A percentile compares a stretch with the other conserved stretches of the same genome.
Evolutionary conservation across 2,888 invertebrate species (phyloP).

Genomic region (Lycocerus yunnanus): DNA sequence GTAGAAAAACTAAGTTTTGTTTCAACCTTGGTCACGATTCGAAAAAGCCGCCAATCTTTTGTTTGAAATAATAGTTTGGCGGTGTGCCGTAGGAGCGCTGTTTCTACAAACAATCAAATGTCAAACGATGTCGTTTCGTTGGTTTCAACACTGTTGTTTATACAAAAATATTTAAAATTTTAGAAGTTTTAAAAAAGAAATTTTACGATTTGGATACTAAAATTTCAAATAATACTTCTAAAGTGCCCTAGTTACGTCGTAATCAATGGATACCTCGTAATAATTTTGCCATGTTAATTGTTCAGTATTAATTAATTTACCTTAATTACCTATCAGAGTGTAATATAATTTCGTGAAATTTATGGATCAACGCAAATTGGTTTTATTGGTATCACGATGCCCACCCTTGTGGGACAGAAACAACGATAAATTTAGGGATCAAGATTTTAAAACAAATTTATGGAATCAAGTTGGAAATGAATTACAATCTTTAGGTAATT

Average conservation of each 20-base stretch:
- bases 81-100: background rate
- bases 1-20: background rate
- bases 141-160: background rate
- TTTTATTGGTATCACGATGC: conserved; percentile 36
- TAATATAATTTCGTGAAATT: conserved; percentile 2
- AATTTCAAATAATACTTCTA: background rate
- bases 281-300: background rate
- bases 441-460: conserved; percentile 38
- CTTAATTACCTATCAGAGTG: background rate
- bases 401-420: conserved; percentile 44
- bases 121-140: background rate
- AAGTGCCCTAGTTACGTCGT: background rate
- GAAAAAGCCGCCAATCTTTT: background rate
- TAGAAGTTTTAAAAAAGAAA: too few species aligned
- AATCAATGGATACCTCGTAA: background rate
- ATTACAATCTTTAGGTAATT: conserved; percentile 39
- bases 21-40: background rate
- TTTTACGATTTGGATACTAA: background rate
- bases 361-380: conserved; percentile 34
- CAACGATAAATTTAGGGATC: conserved; percentile 40
- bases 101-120: background rate
- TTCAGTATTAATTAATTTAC: background rate
- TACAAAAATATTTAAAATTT: background rate
- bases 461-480: conserved; percentile 40
- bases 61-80: background rate